These are phyloP conservation scores for Plecotus auritus DNA, from an alignment of 2,113 vertebrate species.

Conservation along the genomic window DNA sequence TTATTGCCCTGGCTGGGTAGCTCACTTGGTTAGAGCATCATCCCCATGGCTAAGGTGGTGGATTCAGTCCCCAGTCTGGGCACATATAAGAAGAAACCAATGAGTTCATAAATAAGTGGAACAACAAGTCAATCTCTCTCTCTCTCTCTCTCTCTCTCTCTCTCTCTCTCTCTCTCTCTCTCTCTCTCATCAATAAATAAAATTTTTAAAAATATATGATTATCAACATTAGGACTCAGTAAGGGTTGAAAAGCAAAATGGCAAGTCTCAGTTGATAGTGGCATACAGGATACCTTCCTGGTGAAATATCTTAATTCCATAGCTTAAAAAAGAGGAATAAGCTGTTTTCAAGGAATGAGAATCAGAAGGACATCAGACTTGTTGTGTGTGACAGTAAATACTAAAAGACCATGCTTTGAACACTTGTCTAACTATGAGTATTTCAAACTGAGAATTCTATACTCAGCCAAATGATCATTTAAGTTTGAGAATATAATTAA, in stretches of 20 bases:
- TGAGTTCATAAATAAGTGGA: not conserved
- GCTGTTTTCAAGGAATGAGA: not conserved
- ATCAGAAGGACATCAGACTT: not conserved
- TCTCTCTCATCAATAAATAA: not conserved
- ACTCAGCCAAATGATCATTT: not conserved
- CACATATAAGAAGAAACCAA: not conserved
- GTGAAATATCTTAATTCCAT: not conserved
- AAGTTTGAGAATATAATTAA: slow-evolving; percentile 20
- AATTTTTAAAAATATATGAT: not conserved
- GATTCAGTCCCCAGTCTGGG: not conserved
- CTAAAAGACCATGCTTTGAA: not conserved
- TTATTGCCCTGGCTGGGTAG: not conserved
- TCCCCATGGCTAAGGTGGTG: not conserved
- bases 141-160: no score
- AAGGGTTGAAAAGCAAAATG: not conserved
- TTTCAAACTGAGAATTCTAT: not conserved
- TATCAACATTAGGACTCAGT: not conserved
- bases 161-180: not conserved
- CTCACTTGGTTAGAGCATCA: not conserved
- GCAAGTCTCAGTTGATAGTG: not conserved
- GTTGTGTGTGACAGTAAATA: not conserved
- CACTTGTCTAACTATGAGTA: not conserved
- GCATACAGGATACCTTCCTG: not conserved
- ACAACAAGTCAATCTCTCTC: not conserved
- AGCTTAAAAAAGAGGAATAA: not conserved